Evolutionary conservation across 2,797 vertebrate genomes (phyloP).

Genomic region (Hemitrygon akajei): DNA sequence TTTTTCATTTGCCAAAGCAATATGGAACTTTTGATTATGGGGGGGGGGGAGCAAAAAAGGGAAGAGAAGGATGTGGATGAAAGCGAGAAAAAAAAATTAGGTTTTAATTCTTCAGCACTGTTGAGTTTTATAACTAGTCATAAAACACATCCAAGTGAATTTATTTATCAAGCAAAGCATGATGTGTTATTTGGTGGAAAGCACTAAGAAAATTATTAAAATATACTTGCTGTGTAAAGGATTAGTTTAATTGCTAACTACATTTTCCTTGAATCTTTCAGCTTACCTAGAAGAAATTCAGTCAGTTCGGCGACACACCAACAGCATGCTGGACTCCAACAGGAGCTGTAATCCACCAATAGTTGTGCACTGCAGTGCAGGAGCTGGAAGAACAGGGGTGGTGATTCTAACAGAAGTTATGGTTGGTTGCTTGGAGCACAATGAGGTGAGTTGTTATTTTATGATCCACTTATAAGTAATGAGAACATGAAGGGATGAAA

Average conservation of each 20-base stretch:
- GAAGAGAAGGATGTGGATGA: not conserved
- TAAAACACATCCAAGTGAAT: not conserved
- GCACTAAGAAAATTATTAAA: not conserved
- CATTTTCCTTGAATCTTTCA: slow-evolving; percentile 46
- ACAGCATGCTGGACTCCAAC: slow-evolving; percentile 84
- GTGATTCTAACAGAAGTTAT: slow-evolving; percentile 92
- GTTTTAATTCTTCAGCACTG: not conserved
- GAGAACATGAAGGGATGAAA: not conserved
- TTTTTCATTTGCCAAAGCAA: not conserved
- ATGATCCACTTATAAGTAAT: not conserved
- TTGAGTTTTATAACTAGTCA: not conserved
- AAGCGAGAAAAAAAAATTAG: not conserved
- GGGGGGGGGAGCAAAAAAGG: no score
- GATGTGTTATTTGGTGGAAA: no score
- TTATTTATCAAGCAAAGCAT: not conserved
- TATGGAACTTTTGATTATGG: not conserved
- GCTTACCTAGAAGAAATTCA: slow-evolving; percentile 95
- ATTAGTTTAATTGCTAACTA: not conserved
- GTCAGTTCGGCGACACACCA: slow-evolving; percentile 89
- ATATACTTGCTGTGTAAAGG: not conserved
- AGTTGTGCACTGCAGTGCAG: slow-evolving; percentile 88
- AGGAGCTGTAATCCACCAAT: slow-evolving; percentile 79
- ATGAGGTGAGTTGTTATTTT: slow-evolving; percentile 66
- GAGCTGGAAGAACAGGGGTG: slow-evolving; percentile 86
- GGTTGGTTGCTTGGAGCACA: slow-evolving; percentile 92